Evolutionary conservation across 1,140 invertebrate species (phyloP).

Genomic region (Ladona fulva): DNA sequence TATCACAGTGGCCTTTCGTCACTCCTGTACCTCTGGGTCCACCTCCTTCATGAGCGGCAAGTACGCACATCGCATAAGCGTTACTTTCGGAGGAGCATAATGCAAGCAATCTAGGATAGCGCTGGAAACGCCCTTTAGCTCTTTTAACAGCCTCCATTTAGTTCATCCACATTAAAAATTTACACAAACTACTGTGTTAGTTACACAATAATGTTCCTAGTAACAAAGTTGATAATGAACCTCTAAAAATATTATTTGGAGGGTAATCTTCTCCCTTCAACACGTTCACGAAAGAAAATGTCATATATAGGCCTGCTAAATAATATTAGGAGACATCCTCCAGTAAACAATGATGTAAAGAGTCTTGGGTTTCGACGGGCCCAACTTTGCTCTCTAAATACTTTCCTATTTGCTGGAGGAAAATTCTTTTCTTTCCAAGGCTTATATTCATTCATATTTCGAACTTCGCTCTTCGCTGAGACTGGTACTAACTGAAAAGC

Average conservation of each 20-base stretch:
- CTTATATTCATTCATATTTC: conserved; percentile 23
- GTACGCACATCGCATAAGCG: conserved; percentile 66
- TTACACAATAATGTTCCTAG: conserved; percentile 16
- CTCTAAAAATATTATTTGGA: conserved; percentile 20
- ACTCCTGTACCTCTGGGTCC: conserved; percentile 61
- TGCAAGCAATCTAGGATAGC: conserved; percentile 60
- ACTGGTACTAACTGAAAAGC: too few relatives aligned
- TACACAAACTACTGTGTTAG: conserved; percentile 21
- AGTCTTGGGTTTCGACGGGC: conserved; percentile 43
- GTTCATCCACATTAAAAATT: conserved; percentile 15
- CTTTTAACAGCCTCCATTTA: conserved; percentile 69
- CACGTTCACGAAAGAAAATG: conserved; percentile 37
- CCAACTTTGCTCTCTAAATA: conserved; percentile 28
- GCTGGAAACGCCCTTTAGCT: conserved; percentile 57
- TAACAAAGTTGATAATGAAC: too few relatives aligned
- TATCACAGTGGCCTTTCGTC: conserved; percentile 56
- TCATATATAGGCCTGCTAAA: conserved; percentile 64
- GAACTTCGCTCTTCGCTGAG: too few relatives aligned
- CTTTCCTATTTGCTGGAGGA: conserved; percentile 25
- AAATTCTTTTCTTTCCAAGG: conserved; percentile 22
- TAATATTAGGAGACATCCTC: conserved; percentile 41
- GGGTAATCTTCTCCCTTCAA: conserved; percentile 28
- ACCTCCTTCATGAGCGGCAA: conserved; percentile 44
- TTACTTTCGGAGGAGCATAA: conserved; percentile 57
- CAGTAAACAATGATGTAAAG: conserved; percentile 40